Conservation (phyloP, 2,888 invertebrate genomes). For the Idaea straminata region DNA sequence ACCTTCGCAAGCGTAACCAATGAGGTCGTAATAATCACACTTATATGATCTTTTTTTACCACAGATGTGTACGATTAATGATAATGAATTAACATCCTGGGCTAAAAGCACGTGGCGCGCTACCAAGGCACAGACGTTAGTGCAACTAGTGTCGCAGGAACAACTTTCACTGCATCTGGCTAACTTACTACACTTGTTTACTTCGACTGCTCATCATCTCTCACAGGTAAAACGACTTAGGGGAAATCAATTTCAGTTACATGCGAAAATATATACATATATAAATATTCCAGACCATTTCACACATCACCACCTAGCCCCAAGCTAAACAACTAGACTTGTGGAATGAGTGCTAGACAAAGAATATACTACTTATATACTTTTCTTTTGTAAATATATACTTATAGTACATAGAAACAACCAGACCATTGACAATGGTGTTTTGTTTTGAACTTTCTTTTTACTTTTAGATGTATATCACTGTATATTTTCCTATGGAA, state of each 20-base stretch:
- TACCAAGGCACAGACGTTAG: slow-evolving; percentile 5
- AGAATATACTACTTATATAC: too few relatives aligned
- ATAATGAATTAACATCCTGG: slow-evolving; percentile 50
- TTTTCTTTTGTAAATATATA: not conserved
- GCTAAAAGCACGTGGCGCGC: slow-evolving; percentile 27
- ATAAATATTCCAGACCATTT: not conserved
- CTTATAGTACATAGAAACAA: not conserved
- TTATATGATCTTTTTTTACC: not conserved
- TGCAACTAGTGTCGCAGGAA: not conserved
- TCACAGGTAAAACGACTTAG: not conserved
- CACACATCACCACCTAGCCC: not conserved
- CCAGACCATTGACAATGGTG: not conserved
- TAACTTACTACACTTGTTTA: not conserved
- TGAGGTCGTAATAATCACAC: too few relatives aligned
- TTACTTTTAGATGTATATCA: not conserved
- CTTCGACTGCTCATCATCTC: not conserved
- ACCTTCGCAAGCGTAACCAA: too few relatives aligned
- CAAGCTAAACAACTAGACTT: too few relatives aligned
- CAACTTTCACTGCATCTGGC: not conserved
- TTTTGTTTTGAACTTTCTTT: not conserved
- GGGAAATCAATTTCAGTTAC: too few relatives aligned
- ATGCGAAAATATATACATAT: too few relatives aligned
- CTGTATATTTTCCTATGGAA: not conserved
- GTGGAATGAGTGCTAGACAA: too few relatives aligned
- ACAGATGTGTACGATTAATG: slow-evolving; percentile 15